These are phyloP conservation scores for Eudemis profundana DNA, from an alignment of 2,888 invertebrate species.

Conservation along the genomic window DNA sequence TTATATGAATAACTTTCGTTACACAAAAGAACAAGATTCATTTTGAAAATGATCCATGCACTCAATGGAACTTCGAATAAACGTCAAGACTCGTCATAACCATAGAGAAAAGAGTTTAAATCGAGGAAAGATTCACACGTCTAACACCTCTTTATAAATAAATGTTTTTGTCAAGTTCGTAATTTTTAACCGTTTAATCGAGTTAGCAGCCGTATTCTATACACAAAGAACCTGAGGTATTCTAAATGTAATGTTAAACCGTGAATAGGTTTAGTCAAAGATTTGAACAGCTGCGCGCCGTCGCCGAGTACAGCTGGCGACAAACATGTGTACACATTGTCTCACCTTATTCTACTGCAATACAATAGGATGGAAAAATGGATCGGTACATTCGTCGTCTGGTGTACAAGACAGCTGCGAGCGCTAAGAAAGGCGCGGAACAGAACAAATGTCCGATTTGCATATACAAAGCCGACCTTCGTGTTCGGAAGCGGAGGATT, in stretches of 20 bases:
- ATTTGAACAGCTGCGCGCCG: constrained; percentile 11
- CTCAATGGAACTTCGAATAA: too few species aligned
- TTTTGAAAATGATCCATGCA: too few species aligned
- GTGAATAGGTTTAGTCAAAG: background rate
- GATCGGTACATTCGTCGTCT: too few species aligned
- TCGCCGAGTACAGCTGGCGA: background rate
- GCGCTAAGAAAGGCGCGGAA: background rate
- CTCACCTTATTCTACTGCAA: background rate
- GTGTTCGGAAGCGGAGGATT: constrained; percentile 18
- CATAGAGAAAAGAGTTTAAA: too few species aligned
- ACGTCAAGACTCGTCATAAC: too few species aligned
- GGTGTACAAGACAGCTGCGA: background rate
- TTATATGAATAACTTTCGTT: too few species aligned
- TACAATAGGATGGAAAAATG: background rate
- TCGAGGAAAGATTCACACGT: too few species aligned
- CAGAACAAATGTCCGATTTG: constrained; percentile 7
- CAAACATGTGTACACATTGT: background rate
- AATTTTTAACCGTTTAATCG: background rate
- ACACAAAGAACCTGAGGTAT: background rate
- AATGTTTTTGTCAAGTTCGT: too few species aligned
- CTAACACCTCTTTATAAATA: too few species aligned
- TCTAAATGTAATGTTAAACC: background rate
- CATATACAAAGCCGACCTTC: constrained; percentile 29
- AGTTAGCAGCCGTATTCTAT: background rate
- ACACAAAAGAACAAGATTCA: too few species aligned